These are phyloP conservation scores for Drosophila ustulata DNA, from an alignment of 2,888 invertebrate genomes.

Conservation along the genomic window DNA sequence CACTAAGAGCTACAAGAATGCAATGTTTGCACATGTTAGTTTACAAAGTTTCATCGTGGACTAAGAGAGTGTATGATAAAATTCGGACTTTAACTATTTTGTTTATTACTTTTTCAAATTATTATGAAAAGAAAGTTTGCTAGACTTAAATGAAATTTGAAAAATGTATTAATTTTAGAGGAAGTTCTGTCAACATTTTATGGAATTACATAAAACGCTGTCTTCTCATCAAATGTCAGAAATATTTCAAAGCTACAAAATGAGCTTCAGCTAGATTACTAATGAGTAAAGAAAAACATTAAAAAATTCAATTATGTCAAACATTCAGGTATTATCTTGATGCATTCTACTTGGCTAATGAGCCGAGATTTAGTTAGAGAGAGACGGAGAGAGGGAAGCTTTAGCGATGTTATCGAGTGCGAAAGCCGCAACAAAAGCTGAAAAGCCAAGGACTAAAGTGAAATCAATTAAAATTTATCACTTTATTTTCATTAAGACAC, in stretches of 20 bases:
- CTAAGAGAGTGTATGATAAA: too few species aligned
- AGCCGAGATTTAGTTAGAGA: slow-evolving; percentile 41
- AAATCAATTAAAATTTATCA: slow-evolving; percentile 81
- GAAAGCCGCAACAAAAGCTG: slow-evolving; percentile 17
- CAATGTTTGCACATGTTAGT: too few species aligned
- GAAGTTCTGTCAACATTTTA: background rate
- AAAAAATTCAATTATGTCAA: slow-evolving; percentile 75
- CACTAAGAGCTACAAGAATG: too few species aligned
- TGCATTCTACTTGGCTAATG: slow-evolving; percentile 73
- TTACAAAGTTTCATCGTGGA: too few species aligned
- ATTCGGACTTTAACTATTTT: too few species aligned
- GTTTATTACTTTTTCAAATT: too few species aligned
- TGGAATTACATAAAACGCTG: background rate
- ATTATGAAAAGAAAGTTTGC: too few species aligned
- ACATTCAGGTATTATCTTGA: slow-evolving; percentile 66
- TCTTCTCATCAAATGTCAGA: background rate
- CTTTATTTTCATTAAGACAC: slow-evolving; percentile 70
- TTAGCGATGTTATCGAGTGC: slow-evolving; percentile 53
- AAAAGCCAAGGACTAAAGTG: slow-evolving; percentile 53
- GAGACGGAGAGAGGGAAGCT: background rate
- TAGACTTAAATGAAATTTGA: background rate
- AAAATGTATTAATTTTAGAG: background rate
- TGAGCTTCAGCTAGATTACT: slow-evolving; percentile 2
- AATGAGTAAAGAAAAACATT: slow-evolving; percentile 38
- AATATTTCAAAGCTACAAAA: background rate